Evolutionary conservation across 2,797 vertebrate species (phyloP).

Genomic region (Lagorchestes hirsutus): DNA sequence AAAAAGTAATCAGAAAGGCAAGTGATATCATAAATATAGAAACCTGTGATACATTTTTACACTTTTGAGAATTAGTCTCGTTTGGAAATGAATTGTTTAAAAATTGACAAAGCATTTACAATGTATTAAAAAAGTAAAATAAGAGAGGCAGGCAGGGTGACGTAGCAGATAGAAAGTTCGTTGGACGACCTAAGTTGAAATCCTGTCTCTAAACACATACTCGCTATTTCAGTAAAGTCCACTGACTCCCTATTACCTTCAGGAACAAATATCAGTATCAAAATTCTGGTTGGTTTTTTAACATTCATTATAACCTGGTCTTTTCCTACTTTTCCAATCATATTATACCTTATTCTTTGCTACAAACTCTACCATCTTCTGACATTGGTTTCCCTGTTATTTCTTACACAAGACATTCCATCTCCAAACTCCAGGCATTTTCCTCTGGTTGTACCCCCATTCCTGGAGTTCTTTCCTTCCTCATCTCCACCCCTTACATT

Average conservation of each 20-base stretch:
- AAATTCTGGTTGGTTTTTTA: not conserved
- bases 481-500: not conserved
- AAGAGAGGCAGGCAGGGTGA: not conserved
- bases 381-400: not conserved
- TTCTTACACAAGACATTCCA: not conserved
- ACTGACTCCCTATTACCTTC: not conserved
- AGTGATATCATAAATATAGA: not conserved
- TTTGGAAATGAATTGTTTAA: not conserved
- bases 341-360: not conserved
- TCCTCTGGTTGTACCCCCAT: not conserved
- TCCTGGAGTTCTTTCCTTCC: not conserved
- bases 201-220: not conserved
- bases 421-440: not conserved
- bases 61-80: not conserved
- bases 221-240: not conserved
- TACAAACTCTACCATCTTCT: not conserved
- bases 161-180: not conserved
- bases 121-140: not conserved
- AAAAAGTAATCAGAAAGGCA: not conserved
- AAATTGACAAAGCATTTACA: not conserved
- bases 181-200: not conserved
- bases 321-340: not conserved
- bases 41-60: not conserved
- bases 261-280: not conserved
- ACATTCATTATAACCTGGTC: not conserved